phyloP scores from a whole-genome alignment of 2,888 invertebrate species.

The Caenorhabditis macrosperma region DNA sequence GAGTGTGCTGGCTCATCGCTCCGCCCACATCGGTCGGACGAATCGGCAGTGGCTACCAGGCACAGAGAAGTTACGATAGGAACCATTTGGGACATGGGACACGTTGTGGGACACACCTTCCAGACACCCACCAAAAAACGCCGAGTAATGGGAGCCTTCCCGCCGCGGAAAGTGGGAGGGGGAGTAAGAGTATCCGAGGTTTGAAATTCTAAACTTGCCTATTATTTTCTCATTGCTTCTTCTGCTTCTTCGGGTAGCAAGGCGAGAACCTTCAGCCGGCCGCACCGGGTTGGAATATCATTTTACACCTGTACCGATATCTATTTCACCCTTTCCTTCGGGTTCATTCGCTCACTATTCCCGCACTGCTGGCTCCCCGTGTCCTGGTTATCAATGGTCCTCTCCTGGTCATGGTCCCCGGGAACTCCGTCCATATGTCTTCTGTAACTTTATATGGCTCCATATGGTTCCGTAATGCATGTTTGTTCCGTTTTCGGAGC shows the following conservation, averaged over 20 bases:
- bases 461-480: constrained; percentile 1
- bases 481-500: constrained; percentile 1
- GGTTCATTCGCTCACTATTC: constrained; percentile 19
- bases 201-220: constrained; percentile 59
- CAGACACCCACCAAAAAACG: background rate
- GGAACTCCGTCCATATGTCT: background rate
- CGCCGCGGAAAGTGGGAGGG: constrained; percentile 20
- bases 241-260: constrained; percentile 29
- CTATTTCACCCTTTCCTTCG: constrained; percentile 32
- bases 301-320: constrained; percentile 59
- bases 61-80: constrained; percentile 14
- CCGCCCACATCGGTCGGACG: constrained; percentile 32
- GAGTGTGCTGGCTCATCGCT: constrained; percentile 15
- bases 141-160: constrained; percentile 36
- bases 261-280: constrained; percentile 35
- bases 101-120: constrained; percentile 1
- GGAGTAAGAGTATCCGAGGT: constrained; percentile 54
- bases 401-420: background rate
- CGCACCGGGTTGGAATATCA: constrained; percentile 44
- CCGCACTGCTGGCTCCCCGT: background rate
- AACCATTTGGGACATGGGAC: constrained; percentile 18
- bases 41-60: constrained; percentile 17
- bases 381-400: background rate
- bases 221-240: constrained; percentile 56
- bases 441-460: background rate